Base-by-base conservation (phyloP, 2,888 invertebrate species). In the Ophion ellenae region DNA sequence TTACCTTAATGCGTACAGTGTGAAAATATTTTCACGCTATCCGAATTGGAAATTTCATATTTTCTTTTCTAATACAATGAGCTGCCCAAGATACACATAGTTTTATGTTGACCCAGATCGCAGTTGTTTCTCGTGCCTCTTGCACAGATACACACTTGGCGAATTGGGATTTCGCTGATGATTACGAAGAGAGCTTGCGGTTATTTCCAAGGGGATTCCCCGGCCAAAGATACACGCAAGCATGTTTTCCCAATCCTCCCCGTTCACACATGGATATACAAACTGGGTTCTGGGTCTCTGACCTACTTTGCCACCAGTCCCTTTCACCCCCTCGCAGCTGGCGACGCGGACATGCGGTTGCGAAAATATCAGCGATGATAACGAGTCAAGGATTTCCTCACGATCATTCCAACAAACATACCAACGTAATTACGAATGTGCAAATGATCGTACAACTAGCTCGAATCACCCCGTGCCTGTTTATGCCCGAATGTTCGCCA, bases 161-260 rank as follows among this genome's bases (percentile, higher is more conserved):
- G 83, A 85, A 85, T 85, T 83, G 80, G 85, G 83, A 85, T 76
- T 85, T 85, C 69, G 67, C 63, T 81, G 85, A 83, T 85, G 76
- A 80, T 83, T 83, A 85, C 73, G 77, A 80, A 83, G 80, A 80
- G 85, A 83, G 76, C 85, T 85, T 76, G 73, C 53, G 76, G 76
- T 83, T 77, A 85, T 85, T 85, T 83, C 83, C 83, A 83, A 85
- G 84, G 86, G 86, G 86, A 86, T 81, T 83, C 81, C 78, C 70
- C 32, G 69, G 70, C 45, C 78, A 70, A 83, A 86, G 81, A 78
- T 64, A 66, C 69, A 78, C 75, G 64, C 73, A 76, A 83, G 69
- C 81, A 63, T 76, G 73, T 73, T 76, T 73, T 77, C 59, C 69
- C 17, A n/a, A 36, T 57, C 20, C 66, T 57, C 36, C 7, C 11